Evolutionary conservation across 2,113 vertebrate species (phyloP).

Genomic region (Octodon degus): DNA sequence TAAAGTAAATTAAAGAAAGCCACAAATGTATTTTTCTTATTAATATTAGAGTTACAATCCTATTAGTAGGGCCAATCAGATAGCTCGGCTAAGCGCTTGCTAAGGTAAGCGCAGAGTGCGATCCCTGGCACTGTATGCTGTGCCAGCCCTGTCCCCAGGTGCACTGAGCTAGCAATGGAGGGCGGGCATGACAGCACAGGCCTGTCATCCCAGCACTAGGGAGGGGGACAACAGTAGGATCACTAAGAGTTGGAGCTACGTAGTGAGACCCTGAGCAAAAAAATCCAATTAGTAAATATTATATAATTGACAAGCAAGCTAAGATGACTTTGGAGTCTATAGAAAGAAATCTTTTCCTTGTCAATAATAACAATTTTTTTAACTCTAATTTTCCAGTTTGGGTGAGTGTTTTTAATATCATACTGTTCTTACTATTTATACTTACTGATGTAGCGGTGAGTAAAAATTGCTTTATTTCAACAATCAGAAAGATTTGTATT

Average conservation of each 20-base stretch:
- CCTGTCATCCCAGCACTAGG: too few species aligned
- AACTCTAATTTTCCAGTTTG: background rate
- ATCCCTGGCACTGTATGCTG: too few species aligned
- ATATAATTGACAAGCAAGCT: background rate
- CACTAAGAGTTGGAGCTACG: background rate
- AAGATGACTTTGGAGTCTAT: background rate
- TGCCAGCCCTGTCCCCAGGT: too few species aligned
- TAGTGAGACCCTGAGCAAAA: too few species aligned
- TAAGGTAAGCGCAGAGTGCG: too few species aligned
- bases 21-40: background rate
- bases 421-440: background rate
- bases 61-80: background rate
- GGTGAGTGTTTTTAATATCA: background rate
- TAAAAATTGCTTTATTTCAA: slow-evolving; percentile 8
- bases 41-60: background rate
- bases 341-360: background rate
- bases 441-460: background rate
- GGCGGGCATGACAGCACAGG: too few species aligned
- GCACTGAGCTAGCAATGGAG: too few species aligned
- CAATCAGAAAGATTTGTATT: background rate
- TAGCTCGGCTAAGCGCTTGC: too few species aligned
- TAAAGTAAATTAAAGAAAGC: background rate
- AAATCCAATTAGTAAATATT: background rate
- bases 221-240: too few species aligned
- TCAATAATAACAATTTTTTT: background rate